Evolutionary conservation across 2,888 invertebrate species (phyloP), one percentile per base, ranked within the genome.

Genomic region (Pelosia muscerda): DNA sequence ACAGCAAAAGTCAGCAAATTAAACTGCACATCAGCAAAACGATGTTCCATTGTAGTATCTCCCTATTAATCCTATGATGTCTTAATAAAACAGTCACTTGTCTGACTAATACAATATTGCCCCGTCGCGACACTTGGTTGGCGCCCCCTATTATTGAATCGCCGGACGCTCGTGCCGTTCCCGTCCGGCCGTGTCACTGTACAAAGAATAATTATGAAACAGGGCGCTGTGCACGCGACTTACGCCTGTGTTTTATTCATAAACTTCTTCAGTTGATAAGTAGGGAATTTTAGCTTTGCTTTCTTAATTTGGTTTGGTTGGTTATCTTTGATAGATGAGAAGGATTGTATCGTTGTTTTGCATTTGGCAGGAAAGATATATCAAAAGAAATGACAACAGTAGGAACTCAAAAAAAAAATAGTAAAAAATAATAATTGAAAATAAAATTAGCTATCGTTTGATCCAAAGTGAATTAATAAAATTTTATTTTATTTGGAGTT

Each of bases 181-280:
- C 26, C 53, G 38, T 42, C 63, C 58, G 49, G 56, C 19, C 54
- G 56, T 53, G 58, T 54, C 34, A 49, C 34, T 26, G 15, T 15
- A 63, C 59, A 63, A 71, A 60, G 63, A 63, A 62, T 71, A 63
- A 62, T 71, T 63, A 73, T 73, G 67, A 65, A 76, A 71, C 69
- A 68, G 25, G 38, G 38, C 34, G 55, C n/a, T 13, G 6, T 49
- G 11, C 49, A 61, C 61, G 28, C 61, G 26, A 49, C 49, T n/a
- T 42, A 49, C 34, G 38, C 23, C 34, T 22, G 6, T 23, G 23
- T 59, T 10, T n/a, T 57, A 31, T 10, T 31, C 31, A 31, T 22
- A 31, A 31, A n/a, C 19, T n/a, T 49, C n/a, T 8, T 49, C n/a
- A n/a, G n/a, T 49, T n/a, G n/a, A n/a, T n/a, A n/a, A 42, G 6